Evolutionary conservation across 1,140 invertebrate species (phyloP), one percentile per base, ranked within the genome.

Genomic region (Carcinoscorpius rotundicauda): DNA sequence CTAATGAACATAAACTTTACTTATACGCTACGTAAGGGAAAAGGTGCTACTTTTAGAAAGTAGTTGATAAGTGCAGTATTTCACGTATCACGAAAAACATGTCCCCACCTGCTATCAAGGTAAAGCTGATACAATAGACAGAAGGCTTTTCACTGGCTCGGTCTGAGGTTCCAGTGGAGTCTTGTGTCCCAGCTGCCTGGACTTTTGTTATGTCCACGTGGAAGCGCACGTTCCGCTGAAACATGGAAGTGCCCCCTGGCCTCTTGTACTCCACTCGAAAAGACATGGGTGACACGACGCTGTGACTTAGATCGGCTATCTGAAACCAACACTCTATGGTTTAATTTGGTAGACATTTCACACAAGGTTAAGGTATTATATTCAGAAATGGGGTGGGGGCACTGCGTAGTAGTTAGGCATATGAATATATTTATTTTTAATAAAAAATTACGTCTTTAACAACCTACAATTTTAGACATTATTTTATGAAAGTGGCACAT

Each of bases 221-320:
- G 80, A 98, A 96, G 64, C 93, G 81, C 10, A 98, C 93, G 80
- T 97, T 94, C 67, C 95, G 81, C 73, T 97, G 93, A 76, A 98
- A 97, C 89, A 98, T 93, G 8, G 93, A 91, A 62, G 93, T 89
- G 6, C 86, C 88, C 29, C 92, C 93, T 58, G 76, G 74, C 29
- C 95, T 81, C 74, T 95, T 92, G 79, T 98, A 99, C 75, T 99
- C 97, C 55, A 98, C 94, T 68, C 91, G 85, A 79, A 99, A 99
- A 4, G 93, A 96, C 82, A 96, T 95, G 52, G 96, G 93, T 69
- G 92, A 96, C n/a, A 93, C 85, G 3, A 99, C 95, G 73, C 91
- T 97, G 81, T 99, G 97, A 71, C 92, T 96, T 72, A 99, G 78
- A 78, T 99, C 97, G 10, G 94, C 88, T 83, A 98, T 97, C 93